A percentile compares a stretch with the other conserved stretches of the same genome.
Evolutionary conservation across 2,113 vertebrate species (phyloP).

Genomic region (Gallinago media): DNA sequence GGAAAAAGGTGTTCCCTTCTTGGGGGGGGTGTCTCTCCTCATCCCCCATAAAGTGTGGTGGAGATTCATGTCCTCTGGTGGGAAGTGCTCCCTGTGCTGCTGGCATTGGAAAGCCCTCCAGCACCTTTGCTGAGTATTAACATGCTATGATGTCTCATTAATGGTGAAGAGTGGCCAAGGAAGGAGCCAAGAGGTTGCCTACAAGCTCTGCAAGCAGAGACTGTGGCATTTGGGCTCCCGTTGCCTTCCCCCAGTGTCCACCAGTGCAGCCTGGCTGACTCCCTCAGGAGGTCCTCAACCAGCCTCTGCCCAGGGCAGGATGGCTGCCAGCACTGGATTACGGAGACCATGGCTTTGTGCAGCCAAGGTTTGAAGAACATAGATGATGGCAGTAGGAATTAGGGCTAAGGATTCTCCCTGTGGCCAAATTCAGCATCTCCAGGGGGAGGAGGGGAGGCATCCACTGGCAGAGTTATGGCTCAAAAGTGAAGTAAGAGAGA

Average conservation of each 20-base stretch:
- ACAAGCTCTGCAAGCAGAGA: not conserved
- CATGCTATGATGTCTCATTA: not conserved
- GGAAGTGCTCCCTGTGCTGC: not conserved
- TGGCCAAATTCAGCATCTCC: not conserved
- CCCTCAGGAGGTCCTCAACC: not conserved
- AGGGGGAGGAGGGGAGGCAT: not conserved
- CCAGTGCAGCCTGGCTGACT: not conserved
- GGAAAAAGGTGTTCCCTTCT: not conserved
- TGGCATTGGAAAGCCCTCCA: not conserved
- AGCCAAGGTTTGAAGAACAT: not conserved
- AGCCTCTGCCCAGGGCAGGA: not conserved
- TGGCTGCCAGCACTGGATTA: not conserved
- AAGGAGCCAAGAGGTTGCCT: not conserved
- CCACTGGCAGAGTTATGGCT: not conserved
- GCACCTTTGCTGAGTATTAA: not conserved
- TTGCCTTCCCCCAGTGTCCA: not conserved
- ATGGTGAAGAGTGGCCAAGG: not conserved
- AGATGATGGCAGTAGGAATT: not conserved
- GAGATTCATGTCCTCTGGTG: not conserved
- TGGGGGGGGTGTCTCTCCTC: not conserved
- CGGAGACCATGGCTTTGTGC: not conserved
- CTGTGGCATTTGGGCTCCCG: rapidly evolving
- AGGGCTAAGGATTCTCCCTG: not conserved
- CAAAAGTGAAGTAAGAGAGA: not conserved
- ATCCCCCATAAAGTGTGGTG: not conserved